phyloP scores from a whole-genome alignment of 2,797 vertebrate genomes.

The Rhabdomys pumilio region DNA sequence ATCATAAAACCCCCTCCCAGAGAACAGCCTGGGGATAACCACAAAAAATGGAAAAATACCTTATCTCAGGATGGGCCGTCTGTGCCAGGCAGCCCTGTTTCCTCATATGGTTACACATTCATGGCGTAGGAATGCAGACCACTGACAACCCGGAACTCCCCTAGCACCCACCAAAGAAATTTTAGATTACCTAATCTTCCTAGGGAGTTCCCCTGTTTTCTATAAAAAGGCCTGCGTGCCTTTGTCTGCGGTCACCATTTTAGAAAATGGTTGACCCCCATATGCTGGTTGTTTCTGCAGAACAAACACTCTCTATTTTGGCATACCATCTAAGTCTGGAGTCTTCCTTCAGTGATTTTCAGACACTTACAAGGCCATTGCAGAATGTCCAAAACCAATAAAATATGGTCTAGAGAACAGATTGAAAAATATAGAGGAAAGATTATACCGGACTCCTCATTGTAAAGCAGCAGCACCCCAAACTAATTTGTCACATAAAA shows the following conservation, averaged over 20 bases:
- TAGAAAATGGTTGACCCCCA: background rate
- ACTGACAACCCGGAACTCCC: background rate
- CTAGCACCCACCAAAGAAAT: background rate
- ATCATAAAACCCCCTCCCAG: background rate
- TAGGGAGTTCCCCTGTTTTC: background rate
- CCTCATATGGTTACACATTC: background rate
- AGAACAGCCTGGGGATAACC: background rate
- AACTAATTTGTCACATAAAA: slow-evolving; percentile 72
- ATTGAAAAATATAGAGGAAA: slow-evolving; percentile 49
- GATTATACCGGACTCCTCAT: background rate
- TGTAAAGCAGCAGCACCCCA: background rate
- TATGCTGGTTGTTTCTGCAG: background rate
- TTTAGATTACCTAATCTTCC: background rate
- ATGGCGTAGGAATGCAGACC: background rate
- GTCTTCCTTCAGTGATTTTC: background rate
- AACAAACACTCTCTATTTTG: background rate
- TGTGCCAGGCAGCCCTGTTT: background rate
- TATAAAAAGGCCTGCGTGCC: background rate
- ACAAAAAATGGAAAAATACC: background rate
- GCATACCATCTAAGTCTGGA: background rate
- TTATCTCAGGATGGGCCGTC: too few species aligned
- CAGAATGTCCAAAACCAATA: background rate
- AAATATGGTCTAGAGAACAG: background rate
- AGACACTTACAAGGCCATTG: background rate
- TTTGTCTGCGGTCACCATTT: background rate